Base-by-base conservation (phyloP, 2,888 invertebrate species). In the Ptychoptera contaminata region DNA sequence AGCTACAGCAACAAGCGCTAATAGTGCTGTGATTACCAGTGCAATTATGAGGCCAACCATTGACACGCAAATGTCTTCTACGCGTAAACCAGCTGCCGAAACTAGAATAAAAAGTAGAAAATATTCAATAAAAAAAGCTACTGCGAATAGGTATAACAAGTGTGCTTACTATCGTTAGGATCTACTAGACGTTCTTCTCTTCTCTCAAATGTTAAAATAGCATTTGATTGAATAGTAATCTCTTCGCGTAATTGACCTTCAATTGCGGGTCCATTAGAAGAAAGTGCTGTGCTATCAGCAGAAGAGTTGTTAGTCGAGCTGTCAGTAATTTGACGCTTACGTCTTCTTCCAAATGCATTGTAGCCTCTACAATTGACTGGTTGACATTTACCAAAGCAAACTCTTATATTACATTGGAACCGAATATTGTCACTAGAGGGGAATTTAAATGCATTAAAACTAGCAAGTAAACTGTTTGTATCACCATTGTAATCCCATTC, bases 391-490 rank as follows among this genome's bases (percentile, higher is more conserved):
- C 91, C 91, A 59, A 92, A 92, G 72, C 92, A 92, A 9, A 93
- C 91, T 48, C 91, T 75, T 56, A 92, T 90, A 63, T 92, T 92
- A 63, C 92, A 92, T 65, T 92, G 92, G 84, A 93, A 92, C 65
- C 87, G 70, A 55, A 92, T 88, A 58, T 87, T 91, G 58, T 92
- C 91, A 58, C 90, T 90, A 55, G 85, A 87, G 1, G 92, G 92
- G 77, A 92, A 93, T 61, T 92, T 92, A 64, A 92, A 92, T 3
- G 91, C 92, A 61, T 90, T 90, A 66, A 93, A 92, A 54, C 83
- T 80, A 50, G 91, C 91, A 59, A 84, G 70, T 43, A 93, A 67
- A 15, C 86, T 81, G 60, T 87, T 87, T 42, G 82, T 82, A 48
- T 88, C 87, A 15, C 82, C 74, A 59, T 85, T 85, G 57, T 88